Conservation (phyloP, 2,888 invertebrate species). For the Cryptosula pallasiana region DNA sequence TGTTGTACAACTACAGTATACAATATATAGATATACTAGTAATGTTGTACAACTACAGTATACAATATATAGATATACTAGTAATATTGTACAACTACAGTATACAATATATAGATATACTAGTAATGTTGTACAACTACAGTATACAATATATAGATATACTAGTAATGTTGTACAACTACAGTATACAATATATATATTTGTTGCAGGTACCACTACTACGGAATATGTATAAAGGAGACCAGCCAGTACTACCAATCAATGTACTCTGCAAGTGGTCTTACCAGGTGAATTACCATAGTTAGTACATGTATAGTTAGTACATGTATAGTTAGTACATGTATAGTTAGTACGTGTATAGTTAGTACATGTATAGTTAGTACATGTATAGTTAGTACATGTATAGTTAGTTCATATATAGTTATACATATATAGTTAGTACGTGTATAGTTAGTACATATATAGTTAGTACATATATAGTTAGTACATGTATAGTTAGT, state of each 20-base stretch:
- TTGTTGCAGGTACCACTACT: conserved; percentile 51
- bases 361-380: no score
- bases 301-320: neutral
- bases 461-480: no score
- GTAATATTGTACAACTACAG: neutral
- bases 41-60: no score
- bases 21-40: no score
- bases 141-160: neutral
- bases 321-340: neutral
- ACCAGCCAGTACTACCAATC: conserved; percentile 51
- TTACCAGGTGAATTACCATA: conserved; percentile 49
- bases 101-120: neutral
- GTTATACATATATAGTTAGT: no score
- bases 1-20: no score
- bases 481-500: no score
- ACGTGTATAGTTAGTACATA: no score
- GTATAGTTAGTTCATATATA: no score
- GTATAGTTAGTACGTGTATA: no score
- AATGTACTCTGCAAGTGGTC: conserved; percentile 46
- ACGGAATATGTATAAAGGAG: conserved; percentile 53
- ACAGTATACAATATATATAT: neutral
- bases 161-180: neutral
- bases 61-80: neutral
- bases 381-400: no score
- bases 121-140: neutral